Evolutionary conservation across 2,113 vertebrate species (phyloP).

Genomic region (Gopherus evgoodei): DNA sequence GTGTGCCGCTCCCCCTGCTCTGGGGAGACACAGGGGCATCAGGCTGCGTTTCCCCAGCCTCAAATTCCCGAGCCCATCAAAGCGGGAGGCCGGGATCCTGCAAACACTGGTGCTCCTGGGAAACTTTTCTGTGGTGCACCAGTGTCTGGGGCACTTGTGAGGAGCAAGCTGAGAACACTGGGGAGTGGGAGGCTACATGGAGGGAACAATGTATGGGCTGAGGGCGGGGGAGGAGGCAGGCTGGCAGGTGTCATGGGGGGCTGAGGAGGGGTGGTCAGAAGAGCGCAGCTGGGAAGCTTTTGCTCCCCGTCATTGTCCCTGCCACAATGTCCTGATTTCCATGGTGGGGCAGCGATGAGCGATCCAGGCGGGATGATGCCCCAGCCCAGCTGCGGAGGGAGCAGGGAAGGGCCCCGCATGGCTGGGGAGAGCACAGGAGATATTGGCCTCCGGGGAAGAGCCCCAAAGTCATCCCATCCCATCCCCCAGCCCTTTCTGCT

Average conservation of each 20-base stretch:
- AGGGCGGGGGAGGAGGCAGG: neutral
- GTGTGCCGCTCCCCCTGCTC: no score
- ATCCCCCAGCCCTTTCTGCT: no score
- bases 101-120: neutral
- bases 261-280: neutral
- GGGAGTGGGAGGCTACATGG: no score
- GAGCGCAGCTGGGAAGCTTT: neutral
- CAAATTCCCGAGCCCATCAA: no score
- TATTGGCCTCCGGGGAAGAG: neutral
- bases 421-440: no score
- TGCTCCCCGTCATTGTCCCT: neutral
- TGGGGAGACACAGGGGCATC: neutral
- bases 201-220: neutral
- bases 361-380: no score
- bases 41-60: no score
- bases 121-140: neutral
- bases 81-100: neutral
- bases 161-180: neutral
- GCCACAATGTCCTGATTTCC: neutral
- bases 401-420: no score
- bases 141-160: neutral
- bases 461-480: no score
- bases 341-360: no score
- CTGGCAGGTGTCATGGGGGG: neutral
- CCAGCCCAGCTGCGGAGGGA: neutral